phyloP scores from a whole-genome alignment of 92 coral and sea anemone genomes.

The Epizoanthus ramosus region DNA sequence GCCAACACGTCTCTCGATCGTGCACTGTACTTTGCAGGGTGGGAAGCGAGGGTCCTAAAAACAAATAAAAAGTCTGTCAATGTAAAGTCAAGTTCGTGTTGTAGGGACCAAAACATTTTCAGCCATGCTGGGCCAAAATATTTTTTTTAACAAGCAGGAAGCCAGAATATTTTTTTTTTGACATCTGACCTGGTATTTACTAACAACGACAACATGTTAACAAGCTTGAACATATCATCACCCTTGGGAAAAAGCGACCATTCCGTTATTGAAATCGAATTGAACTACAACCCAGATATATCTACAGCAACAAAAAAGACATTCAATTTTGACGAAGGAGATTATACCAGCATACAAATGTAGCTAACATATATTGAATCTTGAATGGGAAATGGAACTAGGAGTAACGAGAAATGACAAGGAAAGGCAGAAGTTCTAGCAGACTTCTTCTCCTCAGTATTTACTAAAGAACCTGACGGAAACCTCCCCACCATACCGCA shows the following conservation, averaged over 20 bases:
- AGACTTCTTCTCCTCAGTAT: conserved; percentile 24
- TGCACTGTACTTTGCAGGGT: conserved; percentile 24
- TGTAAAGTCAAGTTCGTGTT: conserved; percentile 24
- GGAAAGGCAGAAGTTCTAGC: conserved; percentile 21
- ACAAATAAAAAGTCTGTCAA: conserved; percentile 14
- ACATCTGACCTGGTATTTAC: conserved; percentile 24
- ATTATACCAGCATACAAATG: conserved; percentile 20
- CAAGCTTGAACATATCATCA: conserved; percentile 22
- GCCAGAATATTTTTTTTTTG: conserved; percentile 23
- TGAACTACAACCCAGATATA: conserved; percentile 24
- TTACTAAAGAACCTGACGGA: conserved; percentile 24
- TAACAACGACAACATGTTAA: conserved; percentile 23
- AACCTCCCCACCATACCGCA: conserved; percentile 22
- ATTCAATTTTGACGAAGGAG: conserved; percentile 15
- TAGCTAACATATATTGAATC: conserved; percentile 21
- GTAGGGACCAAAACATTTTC: conserved; percentile 17
- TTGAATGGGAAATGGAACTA: conserved; percentile 19
- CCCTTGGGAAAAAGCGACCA: conserved; percentile 22
- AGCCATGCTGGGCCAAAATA: conserved; percentile 24
- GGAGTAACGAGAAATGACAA: conserved; percentile 24
- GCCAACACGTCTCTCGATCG: conserved; percentile 25
- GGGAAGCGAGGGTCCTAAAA: conserved; percentile 24
- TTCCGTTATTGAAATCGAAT: conserved; percentile 20
- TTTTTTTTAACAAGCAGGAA: conserved; percentile 23
- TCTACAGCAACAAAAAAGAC: conserved; percentile 19